A percentile compares a stretch with the other conserved stretches of the same genome.
phyloP scores from a whole-genome alignment of 2,888 invertebrate species.

The Elmis aenea region DNA sequence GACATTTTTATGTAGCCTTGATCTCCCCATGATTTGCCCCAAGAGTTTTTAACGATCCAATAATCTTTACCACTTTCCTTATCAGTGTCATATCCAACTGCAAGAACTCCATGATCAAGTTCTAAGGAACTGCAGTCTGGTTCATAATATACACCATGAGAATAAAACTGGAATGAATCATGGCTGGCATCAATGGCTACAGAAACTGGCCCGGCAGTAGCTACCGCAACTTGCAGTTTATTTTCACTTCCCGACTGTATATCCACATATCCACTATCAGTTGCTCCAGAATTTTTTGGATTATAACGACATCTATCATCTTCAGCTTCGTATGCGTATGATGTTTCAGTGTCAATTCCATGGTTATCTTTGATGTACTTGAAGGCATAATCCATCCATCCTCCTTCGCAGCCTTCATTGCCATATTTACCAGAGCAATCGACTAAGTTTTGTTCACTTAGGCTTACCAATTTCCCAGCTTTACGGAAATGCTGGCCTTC shows the following conservation, averaged over 20 bases:
- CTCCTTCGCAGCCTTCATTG: slow-evolving; percentile 88
- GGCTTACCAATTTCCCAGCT: slow-evolving; percentile 68
- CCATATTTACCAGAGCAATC: slow-evolving; percentile 82
- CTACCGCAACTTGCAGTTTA: slow-evolving; percentile 70
- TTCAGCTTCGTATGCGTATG: slow-evolving; percentile 80
- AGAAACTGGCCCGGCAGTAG: slow-evolving; percentile 78
- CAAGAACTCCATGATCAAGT: slow-evolving; percentile 82
- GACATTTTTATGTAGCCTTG: slow-evolving; percentile 85
- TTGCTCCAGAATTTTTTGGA: slow-evolving; percentile 64
- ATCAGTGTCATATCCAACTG: slow-evolving; percentile 76
- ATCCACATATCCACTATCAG: slow-evolving; percentile 75
- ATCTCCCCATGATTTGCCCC: slow-evolving; percentile 76
- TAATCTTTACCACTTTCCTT: slow-evolving; percentile 68
- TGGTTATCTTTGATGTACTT: slow-evolving; percentile 75
- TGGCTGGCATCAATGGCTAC: slow-evolving; percentile 88
- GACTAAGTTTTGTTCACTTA: slow-evolving; percentile 89
- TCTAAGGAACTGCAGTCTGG: slow-evolving; percentile 63
- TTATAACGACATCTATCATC: slow-evolving; percentile 70
- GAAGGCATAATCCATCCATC: slow-evolving; percentile 80
- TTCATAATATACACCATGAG: slow-evolving; percentile 74
- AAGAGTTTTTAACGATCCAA: slow-evolving; percentile 86
- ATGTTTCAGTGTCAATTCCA: slow-evolving; percentile 84
- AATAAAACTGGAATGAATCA: slow-evolving; percentile 80
- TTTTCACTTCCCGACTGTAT: slow-evolving; percentile 66
- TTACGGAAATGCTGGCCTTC: slow-evolving; percentile 87